These are phyloP conservation scores for Chloroceryle amazona DNA, from an alignment of 2,797 vertebrate genomes.

Conservation along the genomic window DNA sequence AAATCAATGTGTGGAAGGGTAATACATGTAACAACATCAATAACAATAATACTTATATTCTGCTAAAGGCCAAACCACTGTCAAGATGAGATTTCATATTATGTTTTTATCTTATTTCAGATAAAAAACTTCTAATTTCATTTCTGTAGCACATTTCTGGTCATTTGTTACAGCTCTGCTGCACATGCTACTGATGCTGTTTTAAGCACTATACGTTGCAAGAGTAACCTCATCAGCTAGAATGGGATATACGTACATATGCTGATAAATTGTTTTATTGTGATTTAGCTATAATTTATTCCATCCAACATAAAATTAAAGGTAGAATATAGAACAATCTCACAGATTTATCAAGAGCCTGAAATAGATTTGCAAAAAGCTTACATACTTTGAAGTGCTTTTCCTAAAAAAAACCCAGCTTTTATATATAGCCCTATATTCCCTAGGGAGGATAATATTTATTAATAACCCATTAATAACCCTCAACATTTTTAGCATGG, in stretches of 20 bases:
- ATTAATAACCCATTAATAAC: neutral
- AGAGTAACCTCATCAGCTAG: neutral
- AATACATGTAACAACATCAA: neutral
- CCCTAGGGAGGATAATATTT: neutral
- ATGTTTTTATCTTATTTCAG: neutral
- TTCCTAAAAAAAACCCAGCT: neutral
- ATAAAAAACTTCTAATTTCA: slow-evolving; percentile 7
- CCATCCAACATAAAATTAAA: neutral
- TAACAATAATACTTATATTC: neutral
- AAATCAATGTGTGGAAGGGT: slow-evolving; percentile 5
- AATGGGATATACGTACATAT: neutral
- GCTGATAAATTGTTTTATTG: slow-evolving; percentile 20
- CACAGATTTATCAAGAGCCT: neutral
- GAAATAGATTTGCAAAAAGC: neutral
- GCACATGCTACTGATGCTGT: neutral
- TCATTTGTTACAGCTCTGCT: slow-evolving; percentile 20
- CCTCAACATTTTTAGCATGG: neutral
- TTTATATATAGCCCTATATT: neutral
- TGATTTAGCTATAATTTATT: slow-evolving; percentile 13
- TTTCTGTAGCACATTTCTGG: slow-evolving; percentile 17
- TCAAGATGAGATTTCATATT: slow-evolving; percentile 30
- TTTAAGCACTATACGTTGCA: slow-evolving; percentile 33
- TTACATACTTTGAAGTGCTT: neutral
- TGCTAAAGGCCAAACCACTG: slow-evolving; percentile 31
- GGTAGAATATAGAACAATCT: neutral